phyloP scores from a whole-genome alignment of 2,113 vertebrate genomes.

The Ptychochromis oligacanthus region DNA sequence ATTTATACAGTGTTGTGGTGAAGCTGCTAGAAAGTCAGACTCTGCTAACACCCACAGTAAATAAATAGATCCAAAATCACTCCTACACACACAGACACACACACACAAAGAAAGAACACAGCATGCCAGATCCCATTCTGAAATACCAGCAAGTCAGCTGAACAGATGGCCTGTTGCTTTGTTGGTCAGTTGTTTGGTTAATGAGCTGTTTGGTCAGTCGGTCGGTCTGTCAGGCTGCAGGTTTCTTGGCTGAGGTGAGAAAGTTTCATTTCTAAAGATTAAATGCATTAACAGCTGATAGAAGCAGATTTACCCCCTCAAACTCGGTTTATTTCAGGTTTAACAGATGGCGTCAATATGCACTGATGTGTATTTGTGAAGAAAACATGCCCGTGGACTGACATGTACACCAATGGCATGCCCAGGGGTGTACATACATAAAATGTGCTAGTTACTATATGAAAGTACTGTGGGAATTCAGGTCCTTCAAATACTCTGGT shows the following conservation, averaged over 20 bases:
- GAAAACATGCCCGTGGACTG: neutral
- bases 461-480: no score
- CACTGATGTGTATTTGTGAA: no score
- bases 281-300: neutral
- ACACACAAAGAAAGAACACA: neutral
- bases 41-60: conserved; percentile 28
- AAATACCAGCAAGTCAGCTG: neutral
- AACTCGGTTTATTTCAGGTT: accelerated
- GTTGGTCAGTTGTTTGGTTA: conserved; percentile 15
- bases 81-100: neutral
- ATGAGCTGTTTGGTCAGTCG: conserved; percentile 21
- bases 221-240: neutral
- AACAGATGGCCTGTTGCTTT: conserved; percentile 29
- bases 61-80: conserved; percentile 20
- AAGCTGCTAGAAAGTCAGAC: conserved; percentile 26
- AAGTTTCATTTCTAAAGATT: neutral
- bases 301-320: neutral
- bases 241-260: neutral
- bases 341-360: neutral
- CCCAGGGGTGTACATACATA: neutral
- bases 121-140: neutral
- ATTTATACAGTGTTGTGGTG: conserved; percentile 31
- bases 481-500: no score
- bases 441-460: neutral
- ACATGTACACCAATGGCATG: neutral